These are phyloP conservation scores for Diglossa cyanea DNA, from an alignment of 2,797 vertebrate species.

Conservation along the genomic window DNA sequence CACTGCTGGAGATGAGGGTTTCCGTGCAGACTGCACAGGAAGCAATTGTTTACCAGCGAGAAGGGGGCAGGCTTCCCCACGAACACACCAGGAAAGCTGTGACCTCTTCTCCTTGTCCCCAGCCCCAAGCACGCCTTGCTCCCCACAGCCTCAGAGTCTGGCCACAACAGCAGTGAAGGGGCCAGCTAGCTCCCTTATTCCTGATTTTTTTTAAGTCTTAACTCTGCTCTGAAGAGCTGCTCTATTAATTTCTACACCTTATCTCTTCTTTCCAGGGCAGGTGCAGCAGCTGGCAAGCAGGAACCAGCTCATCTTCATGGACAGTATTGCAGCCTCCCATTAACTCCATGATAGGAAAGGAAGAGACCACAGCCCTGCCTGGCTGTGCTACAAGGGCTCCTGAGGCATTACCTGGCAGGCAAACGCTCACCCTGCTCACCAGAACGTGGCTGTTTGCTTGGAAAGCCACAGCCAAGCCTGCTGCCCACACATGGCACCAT, in stretches of 20 bases:
- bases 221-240: background rate
- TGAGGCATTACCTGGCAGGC: background rate
- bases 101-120: background rate
- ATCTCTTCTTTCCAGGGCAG: conserved; percentile 23
- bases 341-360: background rate
- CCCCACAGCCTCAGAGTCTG: background rate
- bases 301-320: background rate
- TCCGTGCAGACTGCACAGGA: background rate
- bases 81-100: background rate
- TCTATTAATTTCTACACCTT: background rate
- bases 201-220: background rate
- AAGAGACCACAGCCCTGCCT: background rate
- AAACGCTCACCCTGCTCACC: background rate
- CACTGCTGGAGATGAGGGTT: background rate
- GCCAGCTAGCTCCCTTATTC: background rate
- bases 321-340: background rate
- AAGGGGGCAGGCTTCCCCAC: rapidly evolving
- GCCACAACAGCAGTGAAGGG: background rate
- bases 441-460: background rate
- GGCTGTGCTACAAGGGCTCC: background rate
- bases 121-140: background rate
- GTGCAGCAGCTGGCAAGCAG: background rate
- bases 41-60: background rate
- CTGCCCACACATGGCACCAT: background rate
- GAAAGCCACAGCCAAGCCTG: background rate